phyloP scores from a whole-genome alignment of 53 echinoderm and acorn worm genomes.

The Echinarachnius parma region DNA sequence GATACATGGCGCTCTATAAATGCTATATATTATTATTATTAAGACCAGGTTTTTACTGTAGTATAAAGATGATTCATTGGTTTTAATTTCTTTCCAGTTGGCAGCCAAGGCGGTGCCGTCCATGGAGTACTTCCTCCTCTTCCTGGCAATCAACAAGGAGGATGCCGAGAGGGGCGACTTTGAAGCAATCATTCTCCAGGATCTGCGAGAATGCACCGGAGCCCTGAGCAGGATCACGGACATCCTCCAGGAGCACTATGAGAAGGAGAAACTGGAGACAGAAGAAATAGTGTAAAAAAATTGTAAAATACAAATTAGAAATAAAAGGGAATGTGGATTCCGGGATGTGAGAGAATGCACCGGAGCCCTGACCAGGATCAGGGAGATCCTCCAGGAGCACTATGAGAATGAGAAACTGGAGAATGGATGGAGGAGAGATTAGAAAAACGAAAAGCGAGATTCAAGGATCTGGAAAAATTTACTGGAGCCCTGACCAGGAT shows the following conservation, averaged over 20 bases:
- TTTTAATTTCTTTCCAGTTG: conserved; percentile 63
- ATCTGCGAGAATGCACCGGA: conserved; percentile 41
- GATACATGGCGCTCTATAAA: no score
- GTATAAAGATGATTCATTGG: no score
- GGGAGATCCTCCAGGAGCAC: conserved; percentile 57
- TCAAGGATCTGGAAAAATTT: no score
- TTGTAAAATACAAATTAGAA: no score
- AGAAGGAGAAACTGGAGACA: conserved; percentile 53
- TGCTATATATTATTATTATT: no score
- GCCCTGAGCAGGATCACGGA: conserved; percentile 56
- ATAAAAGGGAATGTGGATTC: no score
- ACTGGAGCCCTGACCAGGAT: no score
- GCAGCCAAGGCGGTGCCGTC: conserved; percentile 79
- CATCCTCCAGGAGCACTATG: conserved; percentile 65
- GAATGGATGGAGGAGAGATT: no score
- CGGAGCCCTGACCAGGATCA: conserved; percentile 48
- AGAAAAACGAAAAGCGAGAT: no score
- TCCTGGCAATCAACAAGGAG: conserved; percentile 60
- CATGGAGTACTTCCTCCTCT: conserved; percentile 74
- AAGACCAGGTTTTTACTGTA: no score
- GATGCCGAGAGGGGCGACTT: conserved; percentile 62
- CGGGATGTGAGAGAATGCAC: conserved; percentile 53
- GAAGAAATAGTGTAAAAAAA: conserved; percentile 57
- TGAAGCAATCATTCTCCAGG: conserved; percentile 52
- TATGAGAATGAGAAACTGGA: conserved; percentile 64